A percentile compares a stretch with the other conserved stretches of the same genome.
Evolutionary conservation across 2,113 vertebrate species (phyloP).

Genomic region (Ailuropoda melanoleuca): DNA sequence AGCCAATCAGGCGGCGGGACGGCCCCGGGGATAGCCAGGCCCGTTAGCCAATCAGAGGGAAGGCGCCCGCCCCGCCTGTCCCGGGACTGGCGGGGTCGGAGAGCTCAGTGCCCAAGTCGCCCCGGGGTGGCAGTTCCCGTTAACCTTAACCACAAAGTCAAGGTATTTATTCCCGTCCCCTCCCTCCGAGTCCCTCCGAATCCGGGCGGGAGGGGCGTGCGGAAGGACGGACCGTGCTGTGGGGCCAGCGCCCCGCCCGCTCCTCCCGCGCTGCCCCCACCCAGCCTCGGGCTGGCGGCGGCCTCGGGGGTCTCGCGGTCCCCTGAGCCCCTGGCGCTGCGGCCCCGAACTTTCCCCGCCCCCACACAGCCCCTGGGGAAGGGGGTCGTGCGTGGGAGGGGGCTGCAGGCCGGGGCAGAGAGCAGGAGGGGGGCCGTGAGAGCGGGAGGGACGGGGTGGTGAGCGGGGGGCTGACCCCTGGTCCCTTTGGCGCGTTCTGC

Average conservation of each 20-base stretch:
- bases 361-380: neutral
- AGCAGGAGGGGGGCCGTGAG: neutral
- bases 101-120: slow-evolving; percentile 56
- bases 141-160: slow-evolving; percentile 72
- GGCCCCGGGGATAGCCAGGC: neutral
- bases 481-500: neutral
- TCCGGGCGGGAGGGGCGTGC: slow-evolving; percentile 40
- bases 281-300: neutral
- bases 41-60: slow-evolving; percentile 41
- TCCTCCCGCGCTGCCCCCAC: neutral
- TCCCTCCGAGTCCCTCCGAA: slow-evolving; percentile 11
- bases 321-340: neutral
- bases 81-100: slow-evolving; percentile 42
- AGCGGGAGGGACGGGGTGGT: neutral
- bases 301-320: neutral
- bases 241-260: neutral
- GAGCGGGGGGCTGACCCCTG: neutral
- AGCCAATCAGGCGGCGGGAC: slow-evolving; percentile 48
- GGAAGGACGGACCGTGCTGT: neutral
- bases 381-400: neutral
- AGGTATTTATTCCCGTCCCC: slow-evolving; percentile 74
- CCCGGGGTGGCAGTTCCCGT: slow-evolving; percentile 66
- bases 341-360: neutral
- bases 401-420: neutral
- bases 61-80: slow-evolving; percentile 33